Conservation (phyloP, 2,797 vertebrate species). For the Sarcophilus harrisii region DNA sequence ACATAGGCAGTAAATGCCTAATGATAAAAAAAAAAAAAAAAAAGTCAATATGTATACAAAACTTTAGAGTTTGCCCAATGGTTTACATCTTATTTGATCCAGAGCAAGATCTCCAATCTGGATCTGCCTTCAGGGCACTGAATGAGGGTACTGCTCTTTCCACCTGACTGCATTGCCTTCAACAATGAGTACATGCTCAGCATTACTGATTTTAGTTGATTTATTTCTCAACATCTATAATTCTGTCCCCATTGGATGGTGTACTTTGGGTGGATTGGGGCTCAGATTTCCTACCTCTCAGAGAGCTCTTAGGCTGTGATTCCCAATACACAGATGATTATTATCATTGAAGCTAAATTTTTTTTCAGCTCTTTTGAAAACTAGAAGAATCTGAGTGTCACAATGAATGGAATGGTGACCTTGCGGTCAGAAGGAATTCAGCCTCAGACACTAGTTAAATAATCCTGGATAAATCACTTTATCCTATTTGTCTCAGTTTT, state of each 20-base stretch:
- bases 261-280: not conserved
- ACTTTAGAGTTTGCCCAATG: not conserved
- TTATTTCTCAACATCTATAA: not conserved
- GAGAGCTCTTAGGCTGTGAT: not conserved
- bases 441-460: not conserved
- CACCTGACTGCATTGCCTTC: not conserved
- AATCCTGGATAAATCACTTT: not conserved
- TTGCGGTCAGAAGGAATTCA: not conserved
- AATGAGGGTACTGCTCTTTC: not conserved
- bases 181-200: not conserved
- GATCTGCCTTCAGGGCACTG: not conserved
- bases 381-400: not conserved
- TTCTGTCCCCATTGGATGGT: not conserved
- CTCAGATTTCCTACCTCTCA: not conserved
- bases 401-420: not conserved
- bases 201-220: not conserved
- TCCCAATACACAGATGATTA: not conserved
- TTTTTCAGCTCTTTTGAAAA: not conserved
- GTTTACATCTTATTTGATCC: not conserved
- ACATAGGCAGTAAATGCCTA: not conserved
- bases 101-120: not conserved
- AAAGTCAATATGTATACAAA: not conserved
- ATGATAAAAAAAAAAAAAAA: not conserved
- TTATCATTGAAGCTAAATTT: not conserved
- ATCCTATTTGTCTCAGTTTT: not conserved